phyloP scores from a whole-genome alignment of 2,113 vertebrate species.

The Salvelinus sp. region DNA sequence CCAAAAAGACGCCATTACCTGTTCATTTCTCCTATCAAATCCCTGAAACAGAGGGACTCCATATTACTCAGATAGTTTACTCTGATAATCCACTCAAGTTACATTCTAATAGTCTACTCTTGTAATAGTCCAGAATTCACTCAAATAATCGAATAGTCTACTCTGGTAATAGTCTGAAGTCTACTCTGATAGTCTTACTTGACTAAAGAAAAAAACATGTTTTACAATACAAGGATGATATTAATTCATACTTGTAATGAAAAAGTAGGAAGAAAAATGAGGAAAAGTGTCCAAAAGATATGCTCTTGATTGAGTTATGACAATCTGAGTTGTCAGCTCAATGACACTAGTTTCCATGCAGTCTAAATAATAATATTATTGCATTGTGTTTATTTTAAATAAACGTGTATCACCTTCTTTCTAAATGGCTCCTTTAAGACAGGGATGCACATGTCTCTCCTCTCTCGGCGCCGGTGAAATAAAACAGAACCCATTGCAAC shows the following conservation, averaged over 20 bases:
- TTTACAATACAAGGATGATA: no score
- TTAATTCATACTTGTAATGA: no score
- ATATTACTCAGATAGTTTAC: slow-evolving; percentile 14
- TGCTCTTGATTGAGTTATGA: slow-evolving; percentile 23
- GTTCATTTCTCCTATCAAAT: slow-evolving; percentile 53
- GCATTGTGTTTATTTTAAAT: neutral
- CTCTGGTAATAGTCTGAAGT: no score
- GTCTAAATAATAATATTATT: neutral
- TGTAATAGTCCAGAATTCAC: no score
- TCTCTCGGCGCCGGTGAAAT: slow-evolving; percentile 42
- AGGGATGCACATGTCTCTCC: slow-evolving; percentile 31
- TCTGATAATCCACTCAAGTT: no score
- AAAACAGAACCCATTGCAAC: slow-evolving; percentile 65
- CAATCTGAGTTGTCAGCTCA: slow-evolving; percentile 17
- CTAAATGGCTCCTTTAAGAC: slow-evolving; percentile 45
- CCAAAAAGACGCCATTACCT: neutral
- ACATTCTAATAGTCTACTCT: no score
- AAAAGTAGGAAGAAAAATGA: no score
- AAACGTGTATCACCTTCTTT: slow-evolving; percentile 22
- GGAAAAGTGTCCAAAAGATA: no score
- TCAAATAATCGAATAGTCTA: no score
- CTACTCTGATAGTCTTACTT: no score
- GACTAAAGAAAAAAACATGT: no score
- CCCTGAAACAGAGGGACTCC: slow-evolving; percentile 23
- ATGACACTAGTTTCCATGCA: slow-evolving; percentile 30